Base-by-base conservation (phyloP, 2,113 vertebrate species). In the Prietella phreatophila region DNA sequence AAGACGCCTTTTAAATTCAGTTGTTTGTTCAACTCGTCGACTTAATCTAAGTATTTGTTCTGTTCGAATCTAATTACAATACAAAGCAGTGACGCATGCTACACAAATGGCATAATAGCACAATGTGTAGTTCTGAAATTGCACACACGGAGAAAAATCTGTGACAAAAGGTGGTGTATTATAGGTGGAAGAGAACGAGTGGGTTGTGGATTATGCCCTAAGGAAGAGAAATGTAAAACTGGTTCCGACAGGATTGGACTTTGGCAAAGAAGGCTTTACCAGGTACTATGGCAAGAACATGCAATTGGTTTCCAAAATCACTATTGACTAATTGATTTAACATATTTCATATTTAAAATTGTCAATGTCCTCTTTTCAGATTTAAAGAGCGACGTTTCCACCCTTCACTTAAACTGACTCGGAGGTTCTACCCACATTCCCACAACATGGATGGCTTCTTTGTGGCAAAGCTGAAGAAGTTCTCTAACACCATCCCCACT, bases 361-460 rank as follows among this genome's bases (percentile, higher is more conserved):
- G 19, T 61, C 6, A 1, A 47, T 61, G 13, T 87, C 13, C 19
- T 90, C 36, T 83, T 27, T 50, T 0, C 90, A 98, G 98, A 91
- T 99, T 99, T 91, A 96, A 95, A 92, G 96, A 98, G 69, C 95
- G 95, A 14, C 96, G 96, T 15, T 99, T 99, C 91, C 97, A 99
- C 90, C 97, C 96, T 0, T 95, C 96, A n/a, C 95, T 99, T 71
- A 95, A 94, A 39, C 95, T 94, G 5, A 90, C 97, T 0, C 95
- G 97, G 0, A 95, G 98, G 36, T 99, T 99, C 93, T 99, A 99
- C 89, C 98, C 98, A 13, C 98, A 99, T 90, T 96, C 96, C 0
- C 98, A 99, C 92, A 99, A 99, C 8, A 98, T 99, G 98, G 98
- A 99, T 8, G 98, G 98, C 0, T 99, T 99, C 93, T 99, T 99